Evolutionary conservation across 2,888 invertebrate genomes (phyloP), one percentile per base, ranked within the genome.

Genomic region (Bunonema sp.): DNA sequence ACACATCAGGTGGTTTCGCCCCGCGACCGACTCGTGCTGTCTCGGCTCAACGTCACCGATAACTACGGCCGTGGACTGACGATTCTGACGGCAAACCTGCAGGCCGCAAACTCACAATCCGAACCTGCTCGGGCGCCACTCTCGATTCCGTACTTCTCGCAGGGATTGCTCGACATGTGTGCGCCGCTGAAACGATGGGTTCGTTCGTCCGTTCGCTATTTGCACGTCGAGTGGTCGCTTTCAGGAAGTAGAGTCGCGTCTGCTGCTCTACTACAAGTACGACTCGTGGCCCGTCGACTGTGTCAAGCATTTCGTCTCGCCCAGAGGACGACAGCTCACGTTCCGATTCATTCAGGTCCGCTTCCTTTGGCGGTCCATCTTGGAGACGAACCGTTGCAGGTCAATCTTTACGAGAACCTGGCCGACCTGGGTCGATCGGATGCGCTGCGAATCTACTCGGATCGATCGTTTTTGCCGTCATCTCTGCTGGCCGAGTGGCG

Each of bases 211-310:
- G 15, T 32, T 32, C 12, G 15, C 8, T n/a, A 32, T 10, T 29
- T 26, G 2, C 35, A 41, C 34, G 41, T 23, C 34, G 35, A 2
- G 18, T 35, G 3, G 8, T 41, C 29, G 15, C 16, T 26, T 16
- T 10, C 20, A 23, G 15, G 5, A 16, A 12, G 18, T 15, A 37
- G 4, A n/a, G 20, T 21, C 21, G 15, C n/a, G 69, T 26, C 31
- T 46, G 8, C 34, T 47, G 46, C 30, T 97, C 18, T 97, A 89
- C 69, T 91, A 88, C 71, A 93, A 91, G 70, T 97, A 97, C 64
- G 87, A 88, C 64, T 88, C 88, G 57, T 80, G 82, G 69, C 85
- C 89, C 0, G 84, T 89, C 0, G 93, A 91, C 68, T 97, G 93
- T 68, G 84, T 93, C 0, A 99, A 97, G 71, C 86, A 91, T 54